These are phyloP conservation scores for Noturus placidus DNA, from an alignment of 2,113 vertebrate genomes.

Conservation along the genomic window DNA sequence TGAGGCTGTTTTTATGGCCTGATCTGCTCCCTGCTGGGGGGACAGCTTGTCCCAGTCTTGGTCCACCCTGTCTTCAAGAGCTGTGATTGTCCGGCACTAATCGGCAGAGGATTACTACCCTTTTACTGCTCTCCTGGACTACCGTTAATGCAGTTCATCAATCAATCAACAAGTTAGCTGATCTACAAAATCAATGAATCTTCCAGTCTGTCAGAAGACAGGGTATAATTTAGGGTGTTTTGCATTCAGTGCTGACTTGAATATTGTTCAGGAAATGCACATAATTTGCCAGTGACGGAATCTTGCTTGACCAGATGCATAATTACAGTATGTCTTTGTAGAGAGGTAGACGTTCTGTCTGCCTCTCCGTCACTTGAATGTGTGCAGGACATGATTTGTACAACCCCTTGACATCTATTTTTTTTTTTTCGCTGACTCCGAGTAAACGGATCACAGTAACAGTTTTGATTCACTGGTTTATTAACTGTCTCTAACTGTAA, in stretches of 20 bases:
- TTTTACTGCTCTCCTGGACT: conserved; percentile 52
- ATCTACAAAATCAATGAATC: conserved; percentile 31
- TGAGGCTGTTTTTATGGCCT: conserved; percentile 36
- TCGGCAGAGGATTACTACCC: conserved; percentile 57
- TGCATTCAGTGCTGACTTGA: not conserved
- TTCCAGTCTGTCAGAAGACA: conserved; percentile 4
- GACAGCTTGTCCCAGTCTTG: conserved; percentile 61
- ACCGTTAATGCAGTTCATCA: conserved; percentile 32
- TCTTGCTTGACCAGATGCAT: conserved; percentile 45
- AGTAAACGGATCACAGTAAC: no score
- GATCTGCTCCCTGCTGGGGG: conserved; percentile 42
- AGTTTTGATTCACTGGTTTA: conserved; percentile 2
- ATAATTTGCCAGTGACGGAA: conserved; percentile 18
- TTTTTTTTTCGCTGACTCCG: not conserved
- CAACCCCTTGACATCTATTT: not conserved
- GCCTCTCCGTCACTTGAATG: not conserved
- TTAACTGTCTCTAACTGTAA: conserved; percentile 3
- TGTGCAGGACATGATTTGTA: not conserved
- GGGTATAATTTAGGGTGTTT: conserved; percentile 20
- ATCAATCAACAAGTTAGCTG: conserved; percentile 30
- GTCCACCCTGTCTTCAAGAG: conserved; percentile 54
- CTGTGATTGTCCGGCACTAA: conserved; percentile 60
- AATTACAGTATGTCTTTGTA: conserved; percentile 45
- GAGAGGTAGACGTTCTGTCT: conserved; percentile 32
- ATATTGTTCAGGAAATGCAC: conserved; percentile 23